A percentile compares a stretch with the other conserved stretches of the same genome.
phyloP scores from a whole-genome alignment of 2,888 invertebrate species.

The Mythimna vitellina region DNA sequence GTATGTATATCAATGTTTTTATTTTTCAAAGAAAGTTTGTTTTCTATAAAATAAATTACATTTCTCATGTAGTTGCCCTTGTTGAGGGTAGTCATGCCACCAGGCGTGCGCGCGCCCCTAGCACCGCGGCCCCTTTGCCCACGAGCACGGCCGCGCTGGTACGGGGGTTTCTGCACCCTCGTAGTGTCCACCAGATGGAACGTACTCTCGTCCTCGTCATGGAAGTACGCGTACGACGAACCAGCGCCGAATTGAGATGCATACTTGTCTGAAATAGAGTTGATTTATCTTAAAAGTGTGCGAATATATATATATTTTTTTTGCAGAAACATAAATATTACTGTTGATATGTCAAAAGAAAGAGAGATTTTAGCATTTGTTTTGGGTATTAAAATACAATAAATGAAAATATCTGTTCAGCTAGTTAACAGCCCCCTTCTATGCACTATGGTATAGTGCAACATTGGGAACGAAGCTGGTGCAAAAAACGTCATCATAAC shows the following conservation, averaged over 20 bases:
- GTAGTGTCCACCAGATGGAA: constrained; percentile 99
- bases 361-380: neutral
- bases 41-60: constrained; percentile 25
- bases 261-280: constrained; percentile 93
- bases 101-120: constrained; percentile 92
- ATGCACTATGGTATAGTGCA: constrained; percentile 26
- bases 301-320: neutral
- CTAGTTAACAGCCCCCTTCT: neutral
- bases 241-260: constrained; percentile 98
- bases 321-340: constrained; percentile 28
- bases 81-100: constrained; percentile 95
- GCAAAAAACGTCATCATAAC: constrained; percentile 75
- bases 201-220: constrained; percentile 99
- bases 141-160: constrained; percentile 97
- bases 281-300: neutral
- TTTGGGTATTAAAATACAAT: neutral
- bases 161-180: constrained; percentile 96
- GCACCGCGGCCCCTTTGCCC: constrained; percentile 94
- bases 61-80: constrained; percentile 90
- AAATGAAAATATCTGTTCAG: neutral
- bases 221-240: constrained; percentile 99
- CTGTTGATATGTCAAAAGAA: neutral
- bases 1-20: neutral
- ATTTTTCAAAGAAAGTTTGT: neutral
- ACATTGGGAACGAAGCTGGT: constrained; percentile 30